phyloP scores from a whole-genome alignment of 2,888 invertebrate genomes.

The Apodemia hepburni region DNA sequence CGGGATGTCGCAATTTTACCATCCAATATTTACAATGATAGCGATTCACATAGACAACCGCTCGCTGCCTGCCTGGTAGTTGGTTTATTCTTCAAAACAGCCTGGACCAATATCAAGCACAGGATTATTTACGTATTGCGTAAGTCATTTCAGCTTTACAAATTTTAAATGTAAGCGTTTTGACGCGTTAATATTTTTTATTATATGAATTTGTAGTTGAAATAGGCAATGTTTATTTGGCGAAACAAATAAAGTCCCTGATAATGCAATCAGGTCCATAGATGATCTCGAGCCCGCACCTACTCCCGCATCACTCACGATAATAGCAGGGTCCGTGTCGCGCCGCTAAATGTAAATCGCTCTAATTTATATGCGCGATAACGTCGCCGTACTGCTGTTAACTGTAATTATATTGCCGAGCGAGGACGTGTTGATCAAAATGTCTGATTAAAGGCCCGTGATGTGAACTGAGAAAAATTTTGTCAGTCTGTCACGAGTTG shows the following conservation, averaged over 20 bases:
- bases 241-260: conserved; percentile 26
- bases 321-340: conserved; percentile 70
- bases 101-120: no score
- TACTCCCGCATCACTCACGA: conserved; percentile 72
- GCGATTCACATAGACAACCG: no score
- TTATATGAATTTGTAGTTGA: no score
- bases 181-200: no score
- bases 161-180: no score
- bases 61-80: no score
- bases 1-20: no score
- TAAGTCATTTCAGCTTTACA: no score
- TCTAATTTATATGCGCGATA: conserved; percentile 79
- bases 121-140: no score
- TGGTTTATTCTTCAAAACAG: no score
- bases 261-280: conserved; percentile 32
- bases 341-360: conserved; percentile 77
- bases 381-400: conserved; percentile 78
- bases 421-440: conserved; percentile 79
- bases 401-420: conserved; percentile 78
- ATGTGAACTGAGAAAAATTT: conserved; percentile 55
- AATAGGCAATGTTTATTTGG: conserved; percentile 16
- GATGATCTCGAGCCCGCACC: conserved; percentile 59
- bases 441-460: conserved; percentile 66
- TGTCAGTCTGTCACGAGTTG: conserved; percentile 33
- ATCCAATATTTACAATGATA: no score